Base-by-base conservation (phyloP, 2,113 vertebrate genomes). In the Sylvicapra grimmia region DNA sequence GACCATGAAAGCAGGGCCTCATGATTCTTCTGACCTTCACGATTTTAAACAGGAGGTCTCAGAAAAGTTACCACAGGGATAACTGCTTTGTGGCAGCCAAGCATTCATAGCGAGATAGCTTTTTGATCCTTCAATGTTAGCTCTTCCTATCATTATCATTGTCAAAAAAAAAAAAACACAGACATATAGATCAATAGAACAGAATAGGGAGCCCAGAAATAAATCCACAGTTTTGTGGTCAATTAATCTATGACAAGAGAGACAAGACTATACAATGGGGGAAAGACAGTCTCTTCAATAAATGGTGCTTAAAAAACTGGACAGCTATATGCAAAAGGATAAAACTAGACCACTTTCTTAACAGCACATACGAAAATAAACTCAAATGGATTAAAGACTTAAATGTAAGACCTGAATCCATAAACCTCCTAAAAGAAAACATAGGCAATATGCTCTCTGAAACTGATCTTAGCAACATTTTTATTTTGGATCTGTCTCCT, bases 91-190 rank as follows among this genome's bases (percentile, higher is more conserved):
- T 25, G 36, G 68, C 10, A 0, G 68, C n/a, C 68, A 75, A 40
- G 19, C 68, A 23, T 25, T 75, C 19, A 75, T 23, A 23, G 11
- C 0, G 19, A 72, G n/a, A 40, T 72, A 0, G 0, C 19, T 23
- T 72, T 72, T 72, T 40, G 68, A 40, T 72, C 16, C 68, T 72
- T 72, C 68, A 40, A 3, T 21, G 61, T 63, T 12, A 33, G 27
- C 31, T 63, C 31, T 33, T 63, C 61, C 31, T 63, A 16, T 16
- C 53, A 18, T 18, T 54, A 16, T 54, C 53, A 72, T n/a, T 36
- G n/a, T 72, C n/a, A 75, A n/a, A 80, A 18, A 75, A n/a, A 49
- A 18, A 9, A 49, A 82, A n/a, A 12, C 6, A 53, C 18, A n/a
- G 31, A 83, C 49, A 83, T 13, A 83, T 1, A 83, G 80, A n/a